Base-by-base conservation (phyloP, 2,797 vertebrate species). In the Sebastes variabilis region DNA sequence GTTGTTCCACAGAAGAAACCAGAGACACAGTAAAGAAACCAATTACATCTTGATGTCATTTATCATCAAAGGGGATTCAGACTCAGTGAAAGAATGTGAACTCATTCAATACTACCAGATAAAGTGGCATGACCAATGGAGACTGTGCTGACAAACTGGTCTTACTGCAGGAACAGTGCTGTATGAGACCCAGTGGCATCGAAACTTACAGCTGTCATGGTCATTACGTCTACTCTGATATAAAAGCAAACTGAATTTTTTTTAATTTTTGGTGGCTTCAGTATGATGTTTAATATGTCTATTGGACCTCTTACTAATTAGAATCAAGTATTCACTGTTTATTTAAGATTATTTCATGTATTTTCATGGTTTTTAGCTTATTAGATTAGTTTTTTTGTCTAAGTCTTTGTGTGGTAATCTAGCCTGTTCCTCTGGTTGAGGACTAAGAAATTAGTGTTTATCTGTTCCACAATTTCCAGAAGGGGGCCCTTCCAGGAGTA, bases 41-140 rank as follows among this genome's bases (percentile, higher is more conserved):
- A 71, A 66, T 77, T 58, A 80, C 36, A 79, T 72, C 55, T 34
- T 27, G 32, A 68, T 62, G 76, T 67, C 20, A 22, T 79, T 82
- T 22, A 49, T 75, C 36, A 74, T 80, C 61, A 84, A 25, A 66
- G 24, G 10, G 49, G 49, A 77, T 80, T 83, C 18, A 49, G 66
- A 49, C 32, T 69, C 6, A 0, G 24, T 54, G 59, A 76, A 80
- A 73, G 68, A 76, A 83, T 79, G 85, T 66, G 82, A 79, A 56
- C 36, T 3, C 8, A 20, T 80, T 61, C 49, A 9, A 27, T 67
- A 13, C 24, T 20, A 32, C 11, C 24, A 52, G 62, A 70, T 78
- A 46, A 73, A 73, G 66, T 27, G 27, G 8, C 27, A 20, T 36
- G 72, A 77, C 72, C 32, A 49, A 18, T 25, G 66, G 18, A 25